A percentile compares a stretch with the other conserved stretches of the same genome.
These are phyloP conservation scores for Chiridota heheva DNA, from an alignment of 35 echinoderm and acorn worm species.

Conservation along the genomic window DNA sequence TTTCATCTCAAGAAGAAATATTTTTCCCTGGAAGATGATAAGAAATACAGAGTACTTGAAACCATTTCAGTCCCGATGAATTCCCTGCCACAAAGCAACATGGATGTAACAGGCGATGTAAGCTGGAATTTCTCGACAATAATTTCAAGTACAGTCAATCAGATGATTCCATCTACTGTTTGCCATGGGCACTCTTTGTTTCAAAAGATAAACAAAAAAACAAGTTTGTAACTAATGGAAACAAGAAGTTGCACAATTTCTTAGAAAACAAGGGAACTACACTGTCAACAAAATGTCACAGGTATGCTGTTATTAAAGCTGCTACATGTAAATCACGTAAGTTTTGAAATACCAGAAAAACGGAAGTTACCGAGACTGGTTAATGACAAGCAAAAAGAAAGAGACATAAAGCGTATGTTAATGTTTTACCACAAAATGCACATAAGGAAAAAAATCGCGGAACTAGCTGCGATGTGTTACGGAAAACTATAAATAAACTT, in stretches of 20 bases:
- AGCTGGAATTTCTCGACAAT: constrained; percentile 9
- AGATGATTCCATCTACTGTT: background rate
- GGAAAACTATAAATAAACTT: no score
- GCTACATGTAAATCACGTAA: background rate
- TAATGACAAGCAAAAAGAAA: background rate
- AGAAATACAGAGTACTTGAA: background rate
- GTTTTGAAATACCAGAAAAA: constrained; percentile 11
- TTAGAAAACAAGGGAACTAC: background rate
- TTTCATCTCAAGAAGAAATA: background rate
- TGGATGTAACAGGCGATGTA: background rate
- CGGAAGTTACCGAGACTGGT: background rate
- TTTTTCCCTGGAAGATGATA: constrained; percentile 1
- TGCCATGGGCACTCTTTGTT: constrained; percentile 13
- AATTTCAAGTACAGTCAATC: background rate
- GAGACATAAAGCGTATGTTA: no score
- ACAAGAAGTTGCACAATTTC: constrained; percentile 1
- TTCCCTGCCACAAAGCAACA: constrained; percentile 4
- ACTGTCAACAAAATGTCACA: constrained; percentile 6
- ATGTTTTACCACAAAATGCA: no score
- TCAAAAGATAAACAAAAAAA: background rate
- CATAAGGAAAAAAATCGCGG: no score
- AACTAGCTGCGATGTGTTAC: no score
- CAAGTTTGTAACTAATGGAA: constrained; percentile 8
- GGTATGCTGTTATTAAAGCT: background rate
- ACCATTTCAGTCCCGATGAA: background rate